phyloP scores from a whole-genome alignment of 1,140 invertebrate species.

The Anastatus disparis region DNA sequence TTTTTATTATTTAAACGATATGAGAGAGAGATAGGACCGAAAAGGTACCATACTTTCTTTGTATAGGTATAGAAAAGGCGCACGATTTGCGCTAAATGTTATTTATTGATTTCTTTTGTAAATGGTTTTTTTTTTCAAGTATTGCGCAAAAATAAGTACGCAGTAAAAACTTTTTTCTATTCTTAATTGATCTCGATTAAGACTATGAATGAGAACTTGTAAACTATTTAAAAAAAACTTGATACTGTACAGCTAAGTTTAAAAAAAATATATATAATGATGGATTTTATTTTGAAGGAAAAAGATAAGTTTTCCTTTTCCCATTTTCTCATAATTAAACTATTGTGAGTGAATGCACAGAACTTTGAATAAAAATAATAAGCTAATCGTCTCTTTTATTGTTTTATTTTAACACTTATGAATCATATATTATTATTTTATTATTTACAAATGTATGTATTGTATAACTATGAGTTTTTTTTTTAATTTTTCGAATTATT shows the following conservation, averaged over 20 bases:
- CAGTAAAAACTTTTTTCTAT: slow-evolving; percentile 24
- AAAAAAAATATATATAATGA: slow-evolving; percentile 1
- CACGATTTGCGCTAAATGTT: not conserved
- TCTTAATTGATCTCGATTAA: slow-evolving; percentile 38
- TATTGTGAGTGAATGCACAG: slow-evolving; percentile 29
- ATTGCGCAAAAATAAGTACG: slow-evolving; percentile 2
- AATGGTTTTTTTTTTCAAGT: slow-evolving; percentile 20
- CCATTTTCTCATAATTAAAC: slow-evolving; percentile 28
- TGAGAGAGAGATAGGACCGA: slow-evolving; percentile 15
- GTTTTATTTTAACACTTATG: too few species aligned
- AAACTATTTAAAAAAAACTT: slow-evolving; percentile 22
- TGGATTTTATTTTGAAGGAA: slow-evolving; percentile 29
- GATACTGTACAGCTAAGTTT: slow-evolving; percentile 24
- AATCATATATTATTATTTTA: too few species aligned
- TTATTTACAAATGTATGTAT: too few species aligned
- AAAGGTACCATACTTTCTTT: not conserved
- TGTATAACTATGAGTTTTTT: too few species aligned
- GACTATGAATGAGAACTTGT: slow-evolving; percentile 19
- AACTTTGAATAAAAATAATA: slow-evolving; percentile 38
- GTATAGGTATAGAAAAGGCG: slow-evolving; percentile 10
- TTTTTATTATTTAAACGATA: slow-evolving; percentile 36
- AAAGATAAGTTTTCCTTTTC: slow-evolving; percentile 15
- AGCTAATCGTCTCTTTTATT: not conserved
- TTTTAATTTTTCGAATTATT: too few species aligned
- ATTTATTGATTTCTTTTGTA: slow-evolving; percentile 41